Base-by-base conservation (phyloP, 1,140 invertebrate genomes). In the Zophobas morio region DNA sequence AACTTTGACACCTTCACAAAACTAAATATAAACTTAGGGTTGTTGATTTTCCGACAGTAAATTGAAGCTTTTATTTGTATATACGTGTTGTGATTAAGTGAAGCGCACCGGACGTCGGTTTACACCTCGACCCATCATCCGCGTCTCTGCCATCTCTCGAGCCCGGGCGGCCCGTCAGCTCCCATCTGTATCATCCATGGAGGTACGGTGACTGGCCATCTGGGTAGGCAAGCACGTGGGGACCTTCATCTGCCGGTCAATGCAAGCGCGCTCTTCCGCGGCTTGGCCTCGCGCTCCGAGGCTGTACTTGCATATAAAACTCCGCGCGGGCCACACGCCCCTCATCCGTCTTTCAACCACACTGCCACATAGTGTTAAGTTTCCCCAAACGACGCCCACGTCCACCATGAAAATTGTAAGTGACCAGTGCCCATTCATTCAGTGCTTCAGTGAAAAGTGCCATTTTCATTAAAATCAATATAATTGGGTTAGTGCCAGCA, bases 251-350 rank as follows among this genome's bases (percentile, higher is more conserved):
- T 70, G 63, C 70, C 80, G 80, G 80, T 82, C 80, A 82, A 82
- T 82, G 80, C 66, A 74, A 82, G 77, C 80, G 79, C 80, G 81
- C 78, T 82, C 81, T 82, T 82, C 81, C 81, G 81, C 79, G 76
- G 78, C 57, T 74, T 80, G 81, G 81, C 81, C 81, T 82, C 81
- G 81, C 75, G 74, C 75, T 75, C 80, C 81, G 81, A 82, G 81
- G 81, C 79, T 82, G 81, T 79, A 81, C 78, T 80, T 81, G 53
- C 76, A 82, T 82, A 82, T 82, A 82, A 77, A 82, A 82, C 81
- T 81, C 76, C 54, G 75, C 46, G 77, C 66, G 70, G 80, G 70
- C 51, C 80, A 79, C 66, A 74, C 74, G 66, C 75, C 74, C 75
- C 70, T 60, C 70, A 75, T 78, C 77, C 75, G 60, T 79, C 74